phyloP scores from a whole-genome alignment of 2,888 invertebrate species.

The Oscheius sp. region DNA sequence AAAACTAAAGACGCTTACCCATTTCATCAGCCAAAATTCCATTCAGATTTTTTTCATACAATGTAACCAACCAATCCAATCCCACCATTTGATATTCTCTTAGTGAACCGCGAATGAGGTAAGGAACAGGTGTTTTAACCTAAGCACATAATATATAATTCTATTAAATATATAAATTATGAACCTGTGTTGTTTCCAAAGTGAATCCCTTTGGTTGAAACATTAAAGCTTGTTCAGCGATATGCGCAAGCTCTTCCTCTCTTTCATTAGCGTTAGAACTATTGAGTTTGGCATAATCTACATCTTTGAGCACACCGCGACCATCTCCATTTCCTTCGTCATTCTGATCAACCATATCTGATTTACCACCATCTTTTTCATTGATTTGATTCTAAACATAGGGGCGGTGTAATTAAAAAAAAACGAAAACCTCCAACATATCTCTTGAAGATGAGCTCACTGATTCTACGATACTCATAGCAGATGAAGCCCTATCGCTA shows the following conservation, averaged over 20 bases:
- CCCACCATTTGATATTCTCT: conserved; percentile 98
- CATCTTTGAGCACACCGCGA: conserved; percentile 49
- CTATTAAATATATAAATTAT: no score
- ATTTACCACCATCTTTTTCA: neutral
- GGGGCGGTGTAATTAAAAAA: neutral
- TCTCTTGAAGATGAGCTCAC: neutral
- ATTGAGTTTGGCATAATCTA: conserved; percentile 62
- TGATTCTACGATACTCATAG: conserved; percentile 37
- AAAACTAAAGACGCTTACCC: no score
- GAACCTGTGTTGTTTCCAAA: conserved; percentile 88
- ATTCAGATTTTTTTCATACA: conserved; percentile 92
- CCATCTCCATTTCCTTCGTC: conserved; percentile 76
- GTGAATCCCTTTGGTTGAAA: conserved; percentile 98
- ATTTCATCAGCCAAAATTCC: conserved; percentile 82
- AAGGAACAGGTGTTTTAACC: conserved; percentile 92
- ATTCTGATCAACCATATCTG: neutral
- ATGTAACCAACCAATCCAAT: conserved; percentile 94
- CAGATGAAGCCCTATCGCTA: neutral
- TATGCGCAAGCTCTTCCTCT: conserved; percentile 66
- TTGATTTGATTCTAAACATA: neutral
- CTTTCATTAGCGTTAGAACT: conserved; percentile 62
- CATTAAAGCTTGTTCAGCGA: conserved; percentile 86
- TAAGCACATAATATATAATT: conserved; percentile 69
- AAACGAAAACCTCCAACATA: neutral
- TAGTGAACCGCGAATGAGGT: conserved; percentile 87